Evolutionary conservation across 2,113 vertebrate species (phyloP), one percentile per base, ranked within the genome.

Genomic region (Cygnus atratus): DNA sequence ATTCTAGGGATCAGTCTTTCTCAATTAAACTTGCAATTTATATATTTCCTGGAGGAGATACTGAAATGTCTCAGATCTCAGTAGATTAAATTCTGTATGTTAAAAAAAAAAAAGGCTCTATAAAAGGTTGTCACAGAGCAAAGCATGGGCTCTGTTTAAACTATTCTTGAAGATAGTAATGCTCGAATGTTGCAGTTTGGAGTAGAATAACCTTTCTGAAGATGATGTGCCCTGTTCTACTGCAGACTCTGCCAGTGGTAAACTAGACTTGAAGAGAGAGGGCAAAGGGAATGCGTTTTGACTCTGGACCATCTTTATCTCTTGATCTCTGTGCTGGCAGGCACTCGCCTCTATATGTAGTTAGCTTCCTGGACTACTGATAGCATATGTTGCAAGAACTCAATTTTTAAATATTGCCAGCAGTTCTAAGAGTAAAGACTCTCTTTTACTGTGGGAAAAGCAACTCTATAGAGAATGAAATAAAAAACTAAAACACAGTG

Each of bases 1-100:
- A 94, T 95, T 92, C 62, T 79, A 87, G 58, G 46, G 46, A 93
- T 97, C 66, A 93, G 82, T 88, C 82, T 92, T 95, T 92, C 88
- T 88, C 76, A 81, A 88, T 88, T 95, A 96, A 93, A 84, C 50
- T 79, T 80, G 55, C 37, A 87, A 85, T 90, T 89, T 85, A 25
- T 80, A 83, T 50, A 94, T 87, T 96, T 96, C 67, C 87, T 87
- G 79, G 52, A 95, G 80, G 63, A 95, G 79, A 92, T 55, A 65
- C 50, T 61, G 80, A 73, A 81, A 96, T 35, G 26, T 76, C 82
- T 96, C 76, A 61, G 91, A 91, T 83, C 84, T 80, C 76, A 90
- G 87, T 21, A 87, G 58, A 88, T 52, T 84, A 73, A 87, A 85
- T 80, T 87, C 37, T 79, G 19, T 74, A 68, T 41, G 62, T 58